Conservation (phyloP, 2,888 invertebrate species). For the Andrena bicolor region DNA sequence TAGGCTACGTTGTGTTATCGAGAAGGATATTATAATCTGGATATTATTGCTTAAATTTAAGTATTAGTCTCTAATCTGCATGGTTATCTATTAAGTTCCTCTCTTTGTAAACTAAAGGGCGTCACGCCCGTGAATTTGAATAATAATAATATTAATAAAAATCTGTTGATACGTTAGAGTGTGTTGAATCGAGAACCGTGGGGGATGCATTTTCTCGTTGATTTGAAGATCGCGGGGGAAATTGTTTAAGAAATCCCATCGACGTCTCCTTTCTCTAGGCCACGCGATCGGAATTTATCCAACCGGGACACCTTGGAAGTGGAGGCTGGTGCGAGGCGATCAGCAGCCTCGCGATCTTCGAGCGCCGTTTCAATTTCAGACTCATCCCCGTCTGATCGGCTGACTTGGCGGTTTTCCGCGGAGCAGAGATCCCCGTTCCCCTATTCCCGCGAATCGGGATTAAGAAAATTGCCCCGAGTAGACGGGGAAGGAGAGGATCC, state of each 20-base stretch:
- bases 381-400: slow-evolving; percentile 65
- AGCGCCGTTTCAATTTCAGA: slow-evolving; percentile 69
- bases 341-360: slow-evolving; percentile 38
- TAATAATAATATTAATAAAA: too few species aligned
- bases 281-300: slow-evolving; percentile 30
- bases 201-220: too few species aligned
- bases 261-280: slow-evolving; percentile 1
- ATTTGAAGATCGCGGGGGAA: neutral
- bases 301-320: neutral
- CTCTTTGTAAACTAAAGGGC: too few species aligned
- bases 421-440: slow-evolving; percentile 40
- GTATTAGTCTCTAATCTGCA: too few species aligned
- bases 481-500: neutral
- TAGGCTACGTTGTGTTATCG: too few species aligned
- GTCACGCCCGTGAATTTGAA: too few species aligned
- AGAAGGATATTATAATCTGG: too few species aligned
- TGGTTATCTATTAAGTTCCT: too few species aligned
- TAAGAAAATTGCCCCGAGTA: slow-evolving; percentile 62
- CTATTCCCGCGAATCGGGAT: slow-evolving; percentile 55
- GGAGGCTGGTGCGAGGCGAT: slow-evolving; percentile 23
- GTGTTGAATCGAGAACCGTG: too few species aligned
- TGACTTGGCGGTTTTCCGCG: slow-evolving; percentile 69
- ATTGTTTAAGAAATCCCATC: slow-evolving; percentile 22
- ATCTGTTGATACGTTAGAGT: too few species aligned
- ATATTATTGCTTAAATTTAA: too few species aligned